A percentile compares a stretch with the other conserved stretches of the same genome.
Conservation (phyloP, 2,113 vertebrate genomes). For the Lepisosteus oculatus region DNA sequence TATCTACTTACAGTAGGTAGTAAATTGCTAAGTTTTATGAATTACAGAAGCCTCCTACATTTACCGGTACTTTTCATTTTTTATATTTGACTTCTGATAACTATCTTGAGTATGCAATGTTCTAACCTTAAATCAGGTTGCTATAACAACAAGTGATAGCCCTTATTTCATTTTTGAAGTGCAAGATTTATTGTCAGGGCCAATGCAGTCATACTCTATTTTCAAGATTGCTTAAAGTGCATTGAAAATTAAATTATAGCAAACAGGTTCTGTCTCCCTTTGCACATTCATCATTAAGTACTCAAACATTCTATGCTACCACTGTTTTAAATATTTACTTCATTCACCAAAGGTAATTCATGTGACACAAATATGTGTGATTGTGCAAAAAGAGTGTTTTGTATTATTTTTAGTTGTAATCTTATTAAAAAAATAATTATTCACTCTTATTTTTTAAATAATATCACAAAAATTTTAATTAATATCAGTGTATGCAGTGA, state of each 20-base stretch:
- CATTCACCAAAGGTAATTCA: too few relatives aligned
- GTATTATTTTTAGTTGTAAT: too few relatives aligned
- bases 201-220: slow-evolving; percentile 48
- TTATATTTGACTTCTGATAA: background rate
- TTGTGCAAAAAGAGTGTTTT: background rate
- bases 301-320: background rate
- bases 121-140: slow-evolving; percentile 60
- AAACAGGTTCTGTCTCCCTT: slow-evolving; percentile 29
- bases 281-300: slow-evolving; percentile 19
- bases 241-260: slow-evolving; percentile 55
- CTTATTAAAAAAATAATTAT: too few relatives aligned
- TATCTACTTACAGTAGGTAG: too few relatives aligned
- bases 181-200: slow-evolving; percentile 55
- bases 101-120: background rate
- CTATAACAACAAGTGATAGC: slow-evolving; percentile 48
- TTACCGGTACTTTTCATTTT: background rate
- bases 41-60: background rate
- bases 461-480: too few relatives aligned
- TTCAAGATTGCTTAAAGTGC: slow-evolving; percentile 56
- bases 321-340: background rate
- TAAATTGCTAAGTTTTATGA: too few relatives aligned
- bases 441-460: too few relatives aligned
- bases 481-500: too few relatives aligned
- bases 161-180: slow-evolving; percentile 55
- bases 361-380: background rate